Base-by-base conservation (phyloP, 37 sponge, comb jelly and placozoan genomes). In the Dysidea cf. avara region DNA sequence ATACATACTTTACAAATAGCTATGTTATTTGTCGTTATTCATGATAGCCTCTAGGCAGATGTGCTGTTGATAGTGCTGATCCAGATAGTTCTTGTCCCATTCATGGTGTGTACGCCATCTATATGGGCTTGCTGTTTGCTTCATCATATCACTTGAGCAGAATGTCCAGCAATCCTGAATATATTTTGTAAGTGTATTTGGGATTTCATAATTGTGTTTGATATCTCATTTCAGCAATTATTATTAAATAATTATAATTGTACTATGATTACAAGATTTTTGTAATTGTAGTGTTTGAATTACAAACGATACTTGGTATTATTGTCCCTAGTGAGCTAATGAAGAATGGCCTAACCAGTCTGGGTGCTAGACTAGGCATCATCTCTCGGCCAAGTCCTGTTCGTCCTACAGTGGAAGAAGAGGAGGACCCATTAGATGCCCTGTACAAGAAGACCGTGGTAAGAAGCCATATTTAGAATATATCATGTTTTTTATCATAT, bases 161-260 rank as follows among this genome's bases (percentile, higher is more conserved):
- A n/a, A 68, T 81, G 38, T 86, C 87, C 61, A 78, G 79, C 53
- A 83, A 92, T 69, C 74, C 83, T 25, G 60, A 79, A 52, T 79
- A 83, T 49, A 48, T 85, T 59, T 53, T 84, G 84, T 80, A 66
- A 79, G 87, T 39, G 53, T 52, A 35, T 7, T 12, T 7, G 48
- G 6, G 43, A 38, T 32, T 4, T 63, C 17, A 20, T 7, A 18
- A 29, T 18, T 18, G 33, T 32, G 32, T 12, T 63, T 22, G 7
- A 20, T 32, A 36, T 20, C 7, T 63, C 36, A 20, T 33, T 56
- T n/a, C n/a, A n/a, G n/a, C n/a, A n/a, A n/a, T n/a, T n/a, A n/a
- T n/a, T n/a, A n/a, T n/a, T n/a, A n/a, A n/a, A n/a, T n/a, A n/a
- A n/a, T n/a, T n/a, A n/a, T n/a, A n/a, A n/a, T n/a, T n/a, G n/a